Evolutionary conservation across 2,113 vertebrate genomes (phyloP), one percentile per base, ranked within the genome.

Genomic region (Carlito syrichta): DNA sequence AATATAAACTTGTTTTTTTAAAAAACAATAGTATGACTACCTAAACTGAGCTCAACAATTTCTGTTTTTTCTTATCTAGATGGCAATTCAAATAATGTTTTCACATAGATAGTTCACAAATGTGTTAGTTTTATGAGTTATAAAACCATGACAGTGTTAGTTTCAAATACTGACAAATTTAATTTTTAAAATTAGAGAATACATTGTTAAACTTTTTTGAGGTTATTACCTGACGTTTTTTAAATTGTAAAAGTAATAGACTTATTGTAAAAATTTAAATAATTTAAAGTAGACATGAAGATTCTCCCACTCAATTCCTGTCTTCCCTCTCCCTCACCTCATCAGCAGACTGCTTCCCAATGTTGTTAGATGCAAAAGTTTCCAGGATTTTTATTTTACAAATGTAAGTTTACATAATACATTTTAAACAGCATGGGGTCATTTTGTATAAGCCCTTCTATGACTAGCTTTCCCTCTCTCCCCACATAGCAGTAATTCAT

Each of bases 11-110:
- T 73, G 6, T 83, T 89, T 62, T 79, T 74, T 45, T 8, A 17
- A 81, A 69, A 87, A 63, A 32, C 23, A 74, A 8, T 32, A 73
- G 7, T 86, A 38, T 76, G 27, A 52, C 13, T 66, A 52, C 76
- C 16, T 10, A 73, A 93, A 35, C 6, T 38, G 38, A 27, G 54
- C 60, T 76, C 84, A 83, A 60, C 32, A 66, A 6, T 60, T 89
- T 86, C 27, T 81, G 8, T 92, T 71, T 16, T 91, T 58, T 79
- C 40, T 58, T 43, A 54, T 74, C 12, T 35, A 84, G 35, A 40
- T 45, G 69, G 32, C 43, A 96, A 48, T 95, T 87, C 90, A 63
- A 92, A 40, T 83, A 60, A 56, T 56, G 19, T 73, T n/a, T 78
- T 92, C 25, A 58, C 63, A 60, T 30, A 78, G 54, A 95, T 82